Evolutionary conservation across 2,888 invertebrate species (phyloP).

Genomic region (Euzetes globulus): DNA sequence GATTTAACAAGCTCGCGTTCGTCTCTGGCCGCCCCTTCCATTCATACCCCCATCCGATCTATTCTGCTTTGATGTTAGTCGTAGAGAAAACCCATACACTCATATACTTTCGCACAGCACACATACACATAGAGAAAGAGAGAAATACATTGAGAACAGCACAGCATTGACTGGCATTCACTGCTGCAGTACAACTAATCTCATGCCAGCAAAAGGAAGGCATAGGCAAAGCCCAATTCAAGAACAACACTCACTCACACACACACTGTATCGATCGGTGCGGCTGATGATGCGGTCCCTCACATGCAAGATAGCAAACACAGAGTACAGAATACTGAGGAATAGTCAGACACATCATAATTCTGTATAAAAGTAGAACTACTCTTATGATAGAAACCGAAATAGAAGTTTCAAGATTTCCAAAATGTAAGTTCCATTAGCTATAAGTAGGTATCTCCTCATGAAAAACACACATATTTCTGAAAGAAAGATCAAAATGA

Average conservation of each 20-base stretch:
- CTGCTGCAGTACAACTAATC: conserved; percentile 24
- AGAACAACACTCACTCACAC: conserved; percentile 27
- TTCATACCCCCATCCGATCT: conserved; percentile 25
- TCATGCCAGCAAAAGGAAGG: conserved; percentile 25
- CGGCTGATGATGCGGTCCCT: conserved; percentile 23
- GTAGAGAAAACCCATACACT: conserved; percentile 15
- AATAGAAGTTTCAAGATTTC: conserved; percentile 25
- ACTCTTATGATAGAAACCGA: conserved; percentile 19
- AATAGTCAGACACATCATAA: conserved; percentile 21
- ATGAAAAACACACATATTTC: not conserved
- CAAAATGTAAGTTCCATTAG: conserved; percentile 27
- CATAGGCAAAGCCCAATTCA: conserved; percentile 26
- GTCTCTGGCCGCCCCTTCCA: not conserved
- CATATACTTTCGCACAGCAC: conserved; percentile 15
- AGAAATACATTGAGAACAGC: not conserved
- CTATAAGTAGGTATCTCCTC: conserved; percentile 23
- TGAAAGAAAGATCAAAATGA: not conserved
- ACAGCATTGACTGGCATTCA: conserved; percentile 23
- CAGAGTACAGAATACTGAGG: not conserved
- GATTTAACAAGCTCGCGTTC: conserved; percentile 27
- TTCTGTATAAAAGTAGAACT: conserved; percentile 27
- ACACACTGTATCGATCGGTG: conserved; percentile 25
- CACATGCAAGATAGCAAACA: conserved; percentile 16
- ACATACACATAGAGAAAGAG: conserved; percentile 3
- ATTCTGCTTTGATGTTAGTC: conserved; percentile 16